A percentile compares a stretch with the other conserved stretches of the same genome.
These are phyloP conservation scores for Onchidella celtica DNA, from an alignment of 2,888 invertebrate genomes.

Conservation along the genomic window DNA sequence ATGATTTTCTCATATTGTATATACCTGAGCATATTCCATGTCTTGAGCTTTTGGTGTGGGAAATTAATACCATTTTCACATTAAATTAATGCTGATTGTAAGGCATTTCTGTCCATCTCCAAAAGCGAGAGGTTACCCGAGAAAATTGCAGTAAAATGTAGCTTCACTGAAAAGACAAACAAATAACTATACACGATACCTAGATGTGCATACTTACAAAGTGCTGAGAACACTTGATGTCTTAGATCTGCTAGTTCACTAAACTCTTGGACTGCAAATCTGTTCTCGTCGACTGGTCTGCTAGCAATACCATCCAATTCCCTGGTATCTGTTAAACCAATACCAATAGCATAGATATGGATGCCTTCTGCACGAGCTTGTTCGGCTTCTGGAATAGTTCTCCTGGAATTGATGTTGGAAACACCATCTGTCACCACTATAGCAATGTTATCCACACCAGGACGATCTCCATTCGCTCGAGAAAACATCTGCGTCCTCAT, in stretches of 20 bases:
- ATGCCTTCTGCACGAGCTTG: constrained; percentile 61
- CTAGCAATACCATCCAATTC: constrained; percentile 74
- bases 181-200: too few relatives aligned
- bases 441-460: constrained; percentile 65
- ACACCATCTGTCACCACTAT: constrained; percentile 76
- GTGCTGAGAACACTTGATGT: constrained; percentile 55
- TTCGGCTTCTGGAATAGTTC: constrained; percentile 68
- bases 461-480: constrained; percentile 66
- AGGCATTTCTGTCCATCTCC: too few relatives aligned
- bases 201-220: constrained; percentile 56
- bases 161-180: too few relatives aligned
- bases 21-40: too few relatives aligned
- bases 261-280: constrained; percentile 67
- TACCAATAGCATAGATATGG: constrained; percentile 67
- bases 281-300: constrained; percentile 61
- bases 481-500: constrained; percentile 70
- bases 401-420: constrained; percentile 72
- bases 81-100: too few relatives aligned
- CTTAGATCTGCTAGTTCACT: constrained; percentile 62
- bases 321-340: constrained; percentile 64
- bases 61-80: too few relatives aligned
- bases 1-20: too few relatives aligned
- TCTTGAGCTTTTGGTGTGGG: too few relatives aligned
- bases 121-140: too few relatives aligned
- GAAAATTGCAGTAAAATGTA: too few relatives aligned